A percentile compares a stretch with the other conserved stretches of the same genome.
phyloP scores from a whole-genome alignment of 1,140 invertebrate genomes.

The Geopemphigus sp. region DNA sequence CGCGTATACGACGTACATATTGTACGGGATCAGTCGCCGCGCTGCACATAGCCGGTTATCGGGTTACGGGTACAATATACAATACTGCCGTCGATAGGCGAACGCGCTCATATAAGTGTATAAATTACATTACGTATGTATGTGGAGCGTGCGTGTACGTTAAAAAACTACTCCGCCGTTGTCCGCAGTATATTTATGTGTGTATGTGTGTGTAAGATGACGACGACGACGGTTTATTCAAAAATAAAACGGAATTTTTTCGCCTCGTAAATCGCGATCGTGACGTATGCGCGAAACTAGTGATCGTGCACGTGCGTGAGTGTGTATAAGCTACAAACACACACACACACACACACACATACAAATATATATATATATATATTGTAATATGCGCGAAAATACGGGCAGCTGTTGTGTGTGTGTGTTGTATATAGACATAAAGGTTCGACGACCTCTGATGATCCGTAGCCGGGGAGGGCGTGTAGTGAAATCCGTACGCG shows the following conservation, averaged over 20 bases:
- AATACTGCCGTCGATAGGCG: too few species aligned
- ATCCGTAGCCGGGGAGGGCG: slow-evolving; percentile 21
- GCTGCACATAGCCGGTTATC: too few species aligned
- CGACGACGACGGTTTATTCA: neutral
- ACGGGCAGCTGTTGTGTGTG: neutral
- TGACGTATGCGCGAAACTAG: neutral
- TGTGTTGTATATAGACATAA: slow-evolving; percentile 1
- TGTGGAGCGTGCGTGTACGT: neutral
- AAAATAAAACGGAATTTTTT: slow-evolving; percentile 3
- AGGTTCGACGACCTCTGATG: slow-evolving; percentile 36
- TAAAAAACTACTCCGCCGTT: neutral
- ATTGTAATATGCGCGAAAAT: slow-evolving; percentile 9
- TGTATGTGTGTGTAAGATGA: neutral
- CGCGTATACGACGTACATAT: too few species aligned
- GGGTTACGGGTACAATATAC: too few species aligned
- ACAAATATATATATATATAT: neutral
- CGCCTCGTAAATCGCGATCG: neutral
- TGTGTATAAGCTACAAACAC: too few species aligned
- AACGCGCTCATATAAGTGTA: too few species aligned
- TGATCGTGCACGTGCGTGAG: neutral
- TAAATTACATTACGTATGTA: too few species aligned
- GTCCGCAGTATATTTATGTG: neutral
- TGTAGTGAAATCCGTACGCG: neutral
- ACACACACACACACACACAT: neutral
- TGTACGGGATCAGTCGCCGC: too few species aligned